Conservation (phyloP, 2,888 invertebrate species). For the Diloba caeruleocephala region DNA sequence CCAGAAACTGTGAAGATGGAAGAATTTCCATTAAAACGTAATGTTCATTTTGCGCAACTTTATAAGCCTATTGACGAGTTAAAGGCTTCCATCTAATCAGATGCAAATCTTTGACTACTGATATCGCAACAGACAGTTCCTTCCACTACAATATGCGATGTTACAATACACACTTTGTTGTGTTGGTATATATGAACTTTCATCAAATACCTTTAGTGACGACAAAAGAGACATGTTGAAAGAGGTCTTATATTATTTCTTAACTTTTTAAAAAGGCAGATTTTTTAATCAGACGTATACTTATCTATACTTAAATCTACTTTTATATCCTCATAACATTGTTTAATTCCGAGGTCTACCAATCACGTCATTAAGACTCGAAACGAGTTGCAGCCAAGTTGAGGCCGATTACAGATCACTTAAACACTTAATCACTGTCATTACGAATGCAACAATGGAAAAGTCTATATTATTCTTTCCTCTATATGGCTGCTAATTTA, state of each 20-base stretch:
- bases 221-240: constrained; percentile 24
- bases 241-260: constrained; percentile 31
- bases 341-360: constrained; percentile 42
- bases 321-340: constrained; percentile 27
- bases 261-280: constrained; percentile 20
- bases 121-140: constrained; percentile 39
- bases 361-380: constrained; percentile 57
- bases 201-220: constrained; percentile 21
- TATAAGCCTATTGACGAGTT: constrained; percentile 61
- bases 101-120: constrained; percentile 43
- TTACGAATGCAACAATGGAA: constrained; percentile 46
- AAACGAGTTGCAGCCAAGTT: constrained; percentile 53
- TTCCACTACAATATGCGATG: constrained; percentile 21
- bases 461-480: constrained; percentile 55
- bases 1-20: constrained; percentile 66
- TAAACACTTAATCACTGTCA: constrained; percentile 50
- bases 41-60: constrained; percentile 73
- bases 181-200: constrained; percentile 24
- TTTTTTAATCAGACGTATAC: constrained; percentile 19
- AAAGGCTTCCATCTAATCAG: constrained; percentile 48
- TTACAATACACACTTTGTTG: constrained; percentile 29
- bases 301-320: constrained; percentile 34
- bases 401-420: constrained; percentile 43
- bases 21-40: constrained; percentile 75
- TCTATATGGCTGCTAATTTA: constrained; percentile 58